A percentile compares a stretch with the other conserved stretches of the same genome.
Conservation (phyloP, 2,888 invertebrate genomes). For the Drosophila borealis region DNA sequence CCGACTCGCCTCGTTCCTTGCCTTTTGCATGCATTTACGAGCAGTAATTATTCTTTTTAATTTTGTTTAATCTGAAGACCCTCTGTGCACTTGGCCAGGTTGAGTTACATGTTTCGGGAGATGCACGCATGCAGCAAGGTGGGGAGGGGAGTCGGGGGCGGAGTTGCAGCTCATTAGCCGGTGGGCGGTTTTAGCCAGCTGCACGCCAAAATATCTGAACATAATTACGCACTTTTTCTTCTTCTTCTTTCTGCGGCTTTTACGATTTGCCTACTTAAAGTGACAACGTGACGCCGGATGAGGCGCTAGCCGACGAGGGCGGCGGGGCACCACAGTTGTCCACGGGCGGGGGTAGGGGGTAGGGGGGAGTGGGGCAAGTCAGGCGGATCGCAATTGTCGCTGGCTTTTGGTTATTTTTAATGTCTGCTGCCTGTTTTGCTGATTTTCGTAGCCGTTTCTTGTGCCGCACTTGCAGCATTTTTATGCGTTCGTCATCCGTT, state of each 20-base stretch:
- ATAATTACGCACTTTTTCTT: slow-evolving; percentile 74
- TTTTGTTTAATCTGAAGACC: slow-evolving; percentile 62
- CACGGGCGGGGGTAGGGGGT: not conserved
- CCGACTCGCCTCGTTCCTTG: slow-evolving; percentile 16
- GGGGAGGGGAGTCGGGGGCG: not conserved
- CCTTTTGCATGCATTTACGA: slow-evolving; percentile 52
- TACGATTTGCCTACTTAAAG: slow-evolving; percentile 77
- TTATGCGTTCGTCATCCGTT: slow-evolving; percentile 81
- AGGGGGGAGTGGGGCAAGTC: not conserved
- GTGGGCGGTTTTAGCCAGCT: slow-evolving; percentile 50
- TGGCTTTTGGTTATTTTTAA: slow-evolving; percentile 76
- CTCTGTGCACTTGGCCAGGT: slow-evolving; percentile 19
- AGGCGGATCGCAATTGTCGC: slow-evolving; percentile 54
- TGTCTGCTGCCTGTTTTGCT: slow-evolving; percentile 45
- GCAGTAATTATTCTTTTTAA: slow-evolving; percentile 58
- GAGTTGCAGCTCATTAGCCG: slow-evolving; percentile 53
- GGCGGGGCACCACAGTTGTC: no score
- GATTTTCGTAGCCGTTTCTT: slow-evolving; percentile 66
- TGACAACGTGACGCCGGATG: slow-evolving; percentile 73
- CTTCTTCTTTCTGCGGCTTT: slow-evolving; percentile 43
- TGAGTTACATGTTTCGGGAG: slow-evolving; percentile 17
- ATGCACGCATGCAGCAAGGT: not conserved
- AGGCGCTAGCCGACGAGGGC: slow-evolving; percentile 14
- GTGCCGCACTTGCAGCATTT: slow-evolving; percentile 72
- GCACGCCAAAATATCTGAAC: slow-evolving; percentile 53